These are phyloP conservation scores for Gryon sp. DNA, from an alignment of 1,140 invertebrate genomes.

Conservation along the genomic window DNA sequence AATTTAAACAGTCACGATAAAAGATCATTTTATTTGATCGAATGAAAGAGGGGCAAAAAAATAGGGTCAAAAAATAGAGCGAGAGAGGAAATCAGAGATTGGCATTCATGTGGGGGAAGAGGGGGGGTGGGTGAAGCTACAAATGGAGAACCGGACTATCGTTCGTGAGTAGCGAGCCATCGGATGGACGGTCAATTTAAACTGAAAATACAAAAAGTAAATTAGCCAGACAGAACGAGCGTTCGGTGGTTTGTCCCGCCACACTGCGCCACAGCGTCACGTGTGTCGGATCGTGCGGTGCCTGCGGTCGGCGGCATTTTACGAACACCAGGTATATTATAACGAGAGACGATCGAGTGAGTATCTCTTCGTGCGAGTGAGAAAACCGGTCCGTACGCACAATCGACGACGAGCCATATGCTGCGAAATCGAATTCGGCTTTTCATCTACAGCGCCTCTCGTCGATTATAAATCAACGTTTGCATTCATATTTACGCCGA, in stretches of 20 bases:
- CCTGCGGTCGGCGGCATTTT: slow-evolving; percentile 74
- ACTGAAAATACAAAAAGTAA: slow-evolving; percentile 79
- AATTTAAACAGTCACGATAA: slow-evolving; percentile 52
- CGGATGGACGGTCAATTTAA: slow-evolving; percentile 73
- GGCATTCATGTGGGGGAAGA: slow-evolving; percentile 73
- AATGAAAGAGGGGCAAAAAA: slow-evolving; percentile 27
- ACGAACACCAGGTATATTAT: slow-evolving; percentile 75
- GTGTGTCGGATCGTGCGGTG: slow-evolving; percentile 74
- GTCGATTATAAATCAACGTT: slow-evolving; percentile 59
- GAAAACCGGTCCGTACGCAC: slow-evolving; percentile 44
- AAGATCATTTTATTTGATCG: slow-evolving; percentile 53
- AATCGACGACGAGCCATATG: slow-evolving; percentile 55
- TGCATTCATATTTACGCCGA: slow-evolving; percentile 52
- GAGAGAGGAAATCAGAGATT: slow-evolving; percentile 64
- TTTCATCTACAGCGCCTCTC: slow-evolving; percentile 30
- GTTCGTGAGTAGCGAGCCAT: slow-evolving; percentile 45
- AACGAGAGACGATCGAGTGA: slow-evolving; percentile 52
- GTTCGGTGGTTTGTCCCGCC: slow-evolving; percentile 76
- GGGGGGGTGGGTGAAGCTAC: slow-evolving; percentile 62
- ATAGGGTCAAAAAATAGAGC: not conserved
- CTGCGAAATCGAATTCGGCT: slow-evolving; percentile 52
- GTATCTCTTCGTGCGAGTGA: no score
- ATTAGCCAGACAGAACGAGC: slow-evolving; percentile 77
- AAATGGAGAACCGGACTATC: slow-evolving; percentile 69
- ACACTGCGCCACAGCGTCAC: slow-evolving; percentile 73